A percentile compares a stretch with the other conserved stretches of the same genome.
These are phyloP conservation scores for Trichogramma pretiosum DNA, from an alignment of 1,140 invertebrate genomes.

Conservation along the genomic window DNA sequence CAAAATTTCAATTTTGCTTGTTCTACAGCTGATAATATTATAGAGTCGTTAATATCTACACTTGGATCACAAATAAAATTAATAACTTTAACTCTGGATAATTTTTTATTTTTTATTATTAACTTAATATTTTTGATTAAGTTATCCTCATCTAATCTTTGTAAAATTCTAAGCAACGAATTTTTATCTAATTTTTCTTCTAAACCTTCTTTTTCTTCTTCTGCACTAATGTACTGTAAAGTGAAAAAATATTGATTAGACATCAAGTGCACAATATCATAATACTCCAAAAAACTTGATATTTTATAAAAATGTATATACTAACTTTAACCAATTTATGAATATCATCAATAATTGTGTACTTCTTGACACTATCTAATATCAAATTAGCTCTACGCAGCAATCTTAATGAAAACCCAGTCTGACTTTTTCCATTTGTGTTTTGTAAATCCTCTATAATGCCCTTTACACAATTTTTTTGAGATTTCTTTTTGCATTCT, in stretches of 20 bases:
- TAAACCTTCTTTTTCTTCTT: conserved; percentile 50
- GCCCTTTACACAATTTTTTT: conserved; percentile 24
- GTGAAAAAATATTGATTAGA: too few species aligned
- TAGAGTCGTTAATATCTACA: conserved; percentile 44
- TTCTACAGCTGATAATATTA: conserved; percentile 52
- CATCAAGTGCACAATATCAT: too few species aligned
- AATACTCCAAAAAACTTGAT: neutral
- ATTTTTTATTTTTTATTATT: conserved; percentile 12
- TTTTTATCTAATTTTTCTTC: conserved; percentile 53
- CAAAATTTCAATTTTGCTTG: conserved; percentile 55
- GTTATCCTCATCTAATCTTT: conserved; percentile 49
- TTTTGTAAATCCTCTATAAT: conserved; percentile 33
- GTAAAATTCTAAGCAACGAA: conserved; percentile 50
- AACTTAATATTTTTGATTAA: conserved; percentile 53
- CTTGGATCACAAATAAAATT: conserved; percentile 52
- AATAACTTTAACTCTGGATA: conserved; percentile 43
- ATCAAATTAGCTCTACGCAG: conserved; percentile 53
- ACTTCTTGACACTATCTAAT: conserved; percentile 48
- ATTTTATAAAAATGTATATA: conserved; percentile 1
- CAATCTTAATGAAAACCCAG: conserved; percentile 44
- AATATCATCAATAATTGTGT: conserved; percentile 51
- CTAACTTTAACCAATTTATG: conserved; percentile 47
- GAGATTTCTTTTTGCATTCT: conserved; percentile 20
- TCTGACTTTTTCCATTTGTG: conserved; percentile 24
- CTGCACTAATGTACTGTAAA: conserved; percentile 42